These are phyloP conservation scores for Pseudolaguvia tuberculata DNA, from an alignment of 2,113 vertebrate genomes.

Conservation along the genomic window DNA sequence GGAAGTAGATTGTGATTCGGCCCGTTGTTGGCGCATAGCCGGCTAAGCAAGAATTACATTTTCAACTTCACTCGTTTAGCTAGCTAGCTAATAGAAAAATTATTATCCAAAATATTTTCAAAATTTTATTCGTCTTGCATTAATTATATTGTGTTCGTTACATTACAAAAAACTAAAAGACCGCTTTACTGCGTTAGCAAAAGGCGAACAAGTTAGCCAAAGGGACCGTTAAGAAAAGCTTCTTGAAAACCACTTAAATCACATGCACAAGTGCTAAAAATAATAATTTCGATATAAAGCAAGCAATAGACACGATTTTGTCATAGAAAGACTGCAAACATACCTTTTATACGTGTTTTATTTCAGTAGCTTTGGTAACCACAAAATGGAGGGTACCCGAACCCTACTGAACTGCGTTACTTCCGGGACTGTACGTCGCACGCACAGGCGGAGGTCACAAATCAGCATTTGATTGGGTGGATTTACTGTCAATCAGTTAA, in stretches of 20 bases:
- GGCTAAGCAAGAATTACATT: neutral
- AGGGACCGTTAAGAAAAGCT: neutral
- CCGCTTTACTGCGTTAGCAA: neutral
- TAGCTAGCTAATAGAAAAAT: neutral
- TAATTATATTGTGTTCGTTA: neutral
- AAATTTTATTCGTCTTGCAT: too few species aligned
- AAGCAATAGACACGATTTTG: neutral
- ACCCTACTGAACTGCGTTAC: slow-evolving; percentile 16
- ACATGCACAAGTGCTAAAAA: neutral
- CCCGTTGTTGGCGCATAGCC: neutral
- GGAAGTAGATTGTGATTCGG: neutral
- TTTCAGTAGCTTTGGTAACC: slow-evolving; percentile 22
- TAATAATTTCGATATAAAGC: neutral
- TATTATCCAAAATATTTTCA: neutral
- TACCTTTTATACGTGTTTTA: slow-evolving; percentile 35
- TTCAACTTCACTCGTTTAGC: too few species aligned
- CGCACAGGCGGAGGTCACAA: neutral
- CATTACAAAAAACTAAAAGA: neutral
- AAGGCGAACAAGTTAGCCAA: neutral
- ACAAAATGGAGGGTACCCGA: slow-evolving; percentile 49
- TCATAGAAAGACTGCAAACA: neutral
- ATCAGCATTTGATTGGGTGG: slow-evolving; percentile 28
- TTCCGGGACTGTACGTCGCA: slow-evolving; percentile 5
- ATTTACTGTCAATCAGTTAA: slow-evolving; percentile 1
- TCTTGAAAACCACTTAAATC: neutral